Conservation (phyloP, 2,888 invertebrate species). For the Pachycephus smyrnensis region DNA sequence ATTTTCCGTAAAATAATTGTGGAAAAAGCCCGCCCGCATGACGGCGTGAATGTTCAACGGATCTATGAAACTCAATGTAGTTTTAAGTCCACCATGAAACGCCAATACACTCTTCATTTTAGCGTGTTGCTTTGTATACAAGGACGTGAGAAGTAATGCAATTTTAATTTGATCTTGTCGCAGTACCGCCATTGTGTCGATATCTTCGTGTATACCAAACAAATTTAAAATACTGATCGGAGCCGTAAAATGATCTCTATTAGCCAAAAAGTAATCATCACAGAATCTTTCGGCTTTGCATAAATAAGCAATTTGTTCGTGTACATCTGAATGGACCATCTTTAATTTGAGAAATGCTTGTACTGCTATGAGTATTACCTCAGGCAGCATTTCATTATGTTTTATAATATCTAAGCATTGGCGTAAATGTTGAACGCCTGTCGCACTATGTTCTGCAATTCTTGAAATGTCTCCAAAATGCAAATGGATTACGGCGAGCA, state of each 20-base stretch:
- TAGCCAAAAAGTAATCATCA: not conserved
- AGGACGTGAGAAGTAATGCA: not conserved
- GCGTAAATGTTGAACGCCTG: not conserved
- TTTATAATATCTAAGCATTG: not conserved
- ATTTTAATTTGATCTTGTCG: not conserved
- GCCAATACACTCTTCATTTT: not conserved
- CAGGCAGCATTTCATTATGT: not conserved
- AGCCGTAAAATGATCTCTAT: not conserved
- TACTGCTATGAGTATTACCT: not conserved
- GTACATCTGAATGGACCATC: not conserved
- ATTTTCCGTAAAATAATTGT: constrained; percentile 1
- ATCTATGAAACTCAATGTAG: not conserved
- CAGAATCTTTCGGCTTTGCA: not conserved
- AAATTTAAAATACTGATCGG: not conserved
- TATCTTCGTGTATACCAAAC: not conserved
- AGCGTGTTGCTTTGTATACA: not conserved
- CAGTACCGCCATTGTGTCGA: not conserved
- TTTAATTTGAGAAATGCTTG: constrained; percentile 1
- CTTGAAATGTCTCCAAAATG: not conserved
- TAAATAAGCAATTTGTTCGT: not conserved
- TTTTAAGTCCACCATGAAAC: not conserved
- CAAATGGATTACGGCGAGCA: constrained; percentile 5
- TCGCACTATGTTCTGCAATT: not conserved
- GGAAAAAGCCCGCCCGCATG: not conserved
- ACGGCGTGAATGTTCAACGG: not conserved